phyloP scores from a whole-genome alignment of 2,797 vertebrate genomes.

The Buphagus erythrorhynchus region DNA sequence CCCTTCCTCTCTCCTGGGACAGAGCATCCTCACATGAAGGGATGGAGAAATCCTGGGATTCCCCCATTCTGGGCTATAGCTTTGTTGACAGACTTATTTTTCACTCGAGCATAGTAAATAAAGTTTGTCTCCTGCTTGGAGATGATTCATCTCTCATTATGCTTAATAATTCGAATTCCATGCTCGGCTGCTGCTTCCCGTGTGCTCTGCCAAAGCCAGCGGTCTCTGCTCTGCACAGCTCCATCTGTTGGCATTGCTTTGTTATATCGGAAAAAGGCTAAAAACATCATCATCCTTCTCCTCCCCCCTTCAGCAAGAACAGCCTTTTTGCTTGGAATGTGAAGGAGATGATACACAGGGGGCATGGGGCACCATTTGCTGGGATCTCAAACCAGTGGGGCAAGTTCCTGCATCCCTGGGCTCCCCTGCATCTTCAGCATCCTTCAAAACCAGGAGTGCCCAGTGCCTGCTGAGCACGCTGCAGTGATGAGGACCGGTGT shows the following conservation, averaged over 20 bases:
- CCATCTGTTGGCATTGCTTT: slow-evolving; percentile 34
- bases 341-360: not conserved
- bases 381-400: rapidly evolving
- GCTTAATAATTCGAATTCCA: not conserved
- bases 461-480: rapidly evolving
- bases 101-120: not conserved
- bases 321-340: not conserved
- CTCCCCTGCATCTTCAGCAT: not conserved
- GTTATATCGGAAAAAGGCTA: not conserved
- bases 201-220: not conserved
- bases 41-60: not conserved
- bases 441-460: not conserved
- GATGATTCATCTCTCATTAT: slow-evolving; percentile 28
- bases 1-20: not conserved
- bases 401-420: too few species aligned
- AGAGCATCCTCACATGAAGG: not conserved
- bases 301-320: rapidly evolving
- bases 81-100: slow-evolving; percentile 42
- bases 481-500: not conserved
- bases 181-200: not conserved
- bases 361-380: not conserved
- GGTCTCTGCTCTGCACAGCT: not conserved
- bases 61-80: not conserved
- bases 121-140: not conserved
- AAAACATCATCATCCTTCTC: not conserved